Conservation (phyloP, 2,113 vertebrate genomes). For the Scatophagus argus region DNA sequence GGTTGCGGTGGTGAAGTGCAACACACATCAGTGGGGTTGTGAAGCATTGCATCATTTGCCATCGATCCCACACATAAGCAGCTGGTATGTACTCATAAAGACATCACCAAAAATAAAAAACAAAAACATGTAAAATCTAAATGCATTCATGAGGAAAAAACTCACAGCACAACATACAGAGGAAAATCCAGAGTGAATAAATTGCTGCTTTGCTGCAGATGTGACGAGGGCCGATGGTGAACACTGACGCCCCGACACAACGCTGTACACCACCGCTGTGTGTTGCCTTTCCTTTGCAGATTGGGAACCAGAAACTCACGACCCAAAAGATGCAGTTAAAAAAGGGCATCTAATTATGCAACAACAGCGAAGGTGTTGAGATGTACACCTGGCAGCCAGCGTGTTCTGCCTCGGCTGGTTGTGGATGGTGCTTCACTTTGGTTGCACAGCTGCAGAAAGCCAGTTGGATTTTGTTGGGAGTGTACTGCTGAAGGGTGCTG, state of each 20-base stretch:
- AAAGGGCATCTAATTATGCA: neutral
- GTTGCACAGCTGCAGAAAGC: neutral
- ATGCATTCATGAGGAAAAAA: no score
- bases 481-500: neutral
- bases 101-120: no score
- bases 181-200: no score
- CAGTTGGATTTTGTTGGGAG: neutral
- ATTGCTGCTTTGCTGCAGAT: no score
- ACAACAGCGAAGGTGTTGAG: neutral
- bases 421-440: neutral
- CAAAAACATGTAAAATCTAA: no score
- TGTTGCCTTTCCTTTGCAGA: neutral
- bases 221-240: no score
- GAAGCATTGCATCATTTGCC: neutral
- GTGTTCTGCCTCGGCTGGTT: no score
- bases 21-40: neutral
- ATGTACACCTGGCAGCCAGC: neutral
- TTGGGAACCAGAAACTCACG: neutral
- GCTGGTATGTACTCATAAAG: no score
- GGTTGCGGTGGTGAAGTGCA: no score
- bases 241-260: no score
- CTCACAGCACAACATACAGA: no score
- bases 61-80: no score
- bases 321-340: neutral
- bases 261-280: neutral